Evolutionary conservation across 2,113 vertebrate genomes (phyloP).

Genomic region (Ciconia stormi): DNA sequence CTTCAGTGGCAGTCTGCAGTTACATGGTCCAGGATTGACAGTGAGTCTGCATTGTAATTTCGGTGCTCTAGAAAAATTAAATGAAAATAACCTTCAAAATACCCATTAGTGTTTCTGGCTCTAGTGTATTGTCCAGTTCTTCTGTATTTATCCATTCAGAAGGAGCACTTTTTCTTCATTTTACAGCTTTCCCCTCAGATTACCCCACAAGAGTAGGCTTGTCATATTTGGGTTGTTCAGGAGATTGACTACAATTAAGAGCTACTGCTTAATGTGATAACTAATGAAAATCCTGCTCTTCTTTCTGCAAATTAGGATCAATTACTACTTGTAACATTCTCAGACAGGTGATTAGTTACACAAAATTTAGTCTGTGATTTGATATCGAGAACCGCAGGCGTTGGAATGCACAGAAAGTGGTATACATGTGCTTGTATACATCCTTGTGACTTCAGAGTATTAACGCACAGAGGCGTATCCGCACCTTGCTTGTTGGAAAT

Average conservation of each 20-base stretch:
- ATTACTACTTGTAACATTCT: neutral
- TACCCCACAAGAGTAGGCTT: neutral
- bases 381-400: neutral
- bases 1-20: neutral
- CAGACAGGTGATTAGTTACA: neutral
- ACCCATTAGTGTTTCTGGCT: neutral
- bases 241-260: neutral
- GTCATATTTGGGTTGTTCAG: neutral
- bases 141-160: neutral
- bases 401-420: neutral
- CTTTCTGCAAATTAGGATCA: neutral
- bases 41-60: neutral
- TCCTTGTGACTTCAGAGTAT: neutral
- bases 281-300: neutral
- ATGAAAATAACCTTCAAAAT: neutral
- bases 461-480: neutral
- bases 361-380: neutral
- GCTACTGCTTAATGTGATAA: neutral
- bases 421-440: accelerated
- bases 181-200: neutral
- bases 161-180: neutral
- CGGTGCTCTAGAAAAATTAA: neutral
- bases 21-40: neutral
- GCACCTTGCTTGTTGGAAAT: neutral
- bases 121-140: neutral